Conservation (phyloP, 2,888 invertebrate genomes). For the Alloscopus bannaensis region DNA sequence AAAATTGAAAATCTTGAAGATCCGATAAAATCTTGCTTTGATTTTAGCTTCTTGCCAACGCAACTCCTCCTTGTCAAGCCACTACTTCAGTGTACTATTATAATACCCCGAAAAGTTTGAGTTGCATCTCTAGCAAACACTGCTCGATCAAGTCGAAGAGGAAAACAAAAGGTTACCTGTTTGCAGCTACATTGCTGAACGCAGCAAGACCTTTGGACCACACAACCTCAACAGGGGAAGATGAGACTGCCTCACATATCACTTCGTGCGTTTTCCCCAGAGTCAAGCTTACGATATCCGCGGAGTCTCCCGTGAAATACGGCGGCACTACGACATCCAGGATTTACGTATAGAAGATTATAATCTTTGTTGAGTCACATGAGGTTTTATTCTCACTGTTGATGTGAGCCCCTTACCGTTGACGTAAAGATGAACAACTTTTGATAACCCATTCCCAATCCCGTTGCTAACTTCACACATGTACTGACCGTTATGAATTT, state of each 20-base stretch:
- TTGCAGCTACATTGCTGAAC: constrained; percentile 68
- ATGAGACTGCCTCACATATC: constrained; percentile 69
- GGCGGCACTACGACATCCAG: constrained; percentile 70
- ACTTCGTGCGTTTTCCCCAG: constrained; percentile 70
- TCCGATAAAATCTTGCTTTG: no score
- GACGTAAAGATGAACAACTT: constrained; percentile 68
- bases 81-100: no score
- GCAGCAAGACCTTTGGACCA: constrained; percentile 67
- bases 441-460: constrained; percentile 68
- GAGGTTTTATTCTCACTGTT: no score
- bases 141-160: no score
- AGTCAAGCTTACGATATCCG: constrained; percentile 65
- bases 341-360: no score
- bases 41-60: no score
- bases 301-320: constrained; percentile 68
- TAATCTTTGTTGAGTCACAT: no score
- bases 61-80: no score
- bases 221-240: constrained; percentile 63
- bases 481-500: constrained; percentile 67
- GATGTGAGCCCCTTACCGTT: constrained; percentile 58
- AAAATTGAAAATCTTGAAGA: no score
- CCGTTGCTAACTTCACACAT: constrained; percentile 71
- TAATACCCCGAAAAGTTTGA: no score
- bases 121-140: no score
- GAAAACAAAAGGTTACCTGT: no score